Evolutionary conservation across 2,888 invertebrate species (phyloP).

Genomic region (Dione juno): DNA sequence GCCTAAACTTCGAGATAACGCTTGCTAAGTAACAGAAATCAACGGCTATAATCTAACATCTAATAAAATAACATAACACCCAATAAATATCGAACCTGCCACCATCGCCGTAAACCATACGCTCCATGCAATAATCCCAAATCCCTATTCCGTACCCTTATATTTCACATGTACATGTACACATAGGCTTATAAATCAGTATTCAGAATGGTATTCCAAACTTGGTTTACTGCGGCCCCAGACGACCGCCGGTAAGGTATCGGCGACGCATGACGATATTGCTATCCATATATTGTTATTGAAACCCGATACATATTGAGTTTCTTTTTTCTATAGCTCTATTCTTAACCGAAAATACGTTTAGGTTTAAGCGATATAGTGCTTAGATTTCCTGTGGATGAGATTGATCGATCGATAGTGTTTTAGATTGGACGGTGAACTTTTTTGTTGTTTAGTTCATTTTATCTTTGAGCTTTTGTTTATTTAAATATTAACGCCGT

Average conservation of each 20-base stretch:
- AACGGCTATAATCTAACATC: too few species aligned
- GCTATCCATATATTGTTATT: conserved; percentile 40
- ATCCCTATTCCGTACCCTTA: conserved; percentile 28
- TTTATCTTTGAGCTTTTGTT: too few species aligned
- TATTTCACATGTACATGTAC: conserved; percentile 29
- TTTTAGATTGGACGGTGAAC: not conserved
- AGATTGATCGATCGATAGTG: conserved; percentile 19
- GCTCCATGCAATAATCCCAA: not conserved
- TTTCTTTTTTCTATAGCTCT: conserved; percentile 20
- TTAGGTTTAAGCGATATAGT: conserved; percentile 16
- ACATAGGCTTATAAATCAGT: conserved; percentile 51
- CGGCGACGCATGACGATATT: conserved; percentile 36
- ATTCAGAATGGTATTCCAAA: conserved; percentile 42
- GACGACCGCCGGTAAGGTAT: conserved; percentile 41
- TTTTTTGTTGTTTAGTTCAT: too few species aligned
- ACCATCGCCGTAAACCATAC: not conserved
- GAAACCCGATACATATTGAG: conserved; percentile 37
- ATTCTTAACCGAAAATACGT: conserved; percentile 27
- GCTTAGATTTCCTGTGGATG: conserved; percentile 12
- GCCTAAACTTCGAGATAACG: too few species aligned
- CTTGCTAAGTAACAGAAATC: too few species aligned
- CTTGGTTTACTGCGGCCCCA: conserved; percentile 41
- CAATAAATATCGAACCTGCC: not conserved
- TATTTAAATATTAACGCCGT: too few species aligned
- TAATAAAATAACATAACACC: not conserved